Evolutionary conservation across 2,113 vertebrate genomes (phyloP), one percentile per base, ranked within the genome.

Genomic region (Vulpes lagopus): DNA sequence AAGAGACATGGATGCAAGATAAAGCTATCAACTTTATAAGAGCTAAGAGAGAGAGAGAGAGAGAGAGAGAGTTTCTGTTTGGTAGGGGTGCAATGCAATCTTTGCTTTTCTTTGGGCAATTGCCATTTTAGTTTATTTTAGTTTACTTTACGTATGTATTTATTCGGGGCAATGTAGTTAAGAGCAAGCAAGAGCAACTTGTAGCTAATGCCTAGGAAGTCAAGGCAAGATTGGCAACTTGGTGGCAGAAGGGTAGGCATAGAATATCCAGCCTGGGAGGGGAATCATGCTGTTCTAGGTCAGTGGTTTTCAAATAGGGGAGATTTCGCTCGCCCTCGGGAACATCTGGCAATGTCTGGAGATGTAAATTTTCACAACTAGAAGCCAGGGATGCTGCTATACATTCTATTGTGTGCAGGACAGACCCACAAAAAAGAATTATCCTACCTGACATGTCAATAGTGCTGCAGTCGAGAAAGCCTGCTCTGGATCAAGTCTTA

Each of bases 101-200:
- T 87, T 78, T 43, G 51, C 43, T 78, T 91, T 93, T 91, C 38
- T 96, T 16, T 79, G 55, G 30, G 20, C 5, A 9, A 16, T 20
- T 93, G 69, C 20, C 16, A 53, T 83, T 97, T 95, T 51, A 86
- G 51, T 82, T 32, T 20, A 32, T 51, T 93, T 51, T 64, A 35
- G 64, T 88, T 62, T 64, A 17, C 55, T 88, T 62, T 64, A 17
- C 49, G 55, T 55, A 8, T 16, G 2, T 65, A 65, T 96, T 93
- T 76, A 71, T 82, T 84, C 65, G 12, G 35, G 49, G 35, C 20
- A 14, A 73, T n/a, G 32, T 11, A 73, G 64, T 53, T 85, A 38
- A 79, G 12, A 51, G 59, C 14, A 86, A 81, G 43, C 30, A 91
- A 85, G n/a, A 76, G 15, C 11, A 43, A 57, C 53, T 57, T 22